Evolutionary conservation across 1,140 invertebrate genomes (phyloP), one percentile per base, ranked within the genome.

Genomic region (Colletes gigas): DNA sequence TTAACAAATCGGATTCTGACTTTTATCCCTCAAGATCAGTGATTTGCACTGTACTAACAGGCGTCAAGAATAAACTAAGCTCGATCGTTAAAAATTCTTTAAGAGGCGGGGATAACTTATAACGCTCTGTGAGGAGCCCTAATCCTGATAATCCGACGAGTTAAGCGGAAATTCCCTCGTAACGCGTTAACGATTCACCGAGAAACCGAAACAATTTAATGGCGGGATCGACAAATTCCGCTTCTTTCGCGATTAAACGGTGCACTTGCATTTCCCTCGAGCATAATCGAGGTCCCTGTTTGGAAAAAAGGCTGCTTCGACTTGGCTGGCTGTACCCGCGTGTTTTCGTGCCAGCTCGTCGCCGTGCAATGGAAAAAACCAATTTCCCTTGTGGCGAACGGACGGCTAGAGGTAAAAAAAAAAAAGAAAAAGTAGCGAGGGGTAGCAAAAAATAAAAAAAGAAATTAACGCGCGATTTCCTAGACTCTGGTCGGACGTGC

Each of bases 311-410:
- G 66, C 41, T 30, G 19, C 73, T 50, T 63, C 57, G 79, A 69
- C 68, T 65, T 70, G n/a, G 67, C 66, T 63, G 54, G 62, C 47
- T 68, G 74, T 74, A 54, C 50, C 66, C 74, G 52, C 74, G 81
- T 83, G 84, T 86, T 85, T 81, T 88, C 59, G 83, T 83, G 75
- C 82, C 63, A 78, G 82, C 76, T 84, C 72, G 82, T 83, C 78
- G 81, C 80, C 50, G 82, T 71, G 78, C 73, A 65, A 84, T 84
- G 75, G 75, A 87, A 84, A 87, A 87, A 87, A 84, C 85, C 82
- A 87, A 82, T 87, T 87, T 87, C 83, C 78, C 78, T 44, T 55
- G 82, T 84, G 86, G 83, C 85, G 83, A 77, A 68, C 73, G 82
- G 77, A 74, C 59, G 70, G 70, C 21, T 67, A 15, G 59, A 70